phyloP scores from a whole-genome alignment of 2,888 invertebrate genomes.

The Cryptops parisi region DNA sequence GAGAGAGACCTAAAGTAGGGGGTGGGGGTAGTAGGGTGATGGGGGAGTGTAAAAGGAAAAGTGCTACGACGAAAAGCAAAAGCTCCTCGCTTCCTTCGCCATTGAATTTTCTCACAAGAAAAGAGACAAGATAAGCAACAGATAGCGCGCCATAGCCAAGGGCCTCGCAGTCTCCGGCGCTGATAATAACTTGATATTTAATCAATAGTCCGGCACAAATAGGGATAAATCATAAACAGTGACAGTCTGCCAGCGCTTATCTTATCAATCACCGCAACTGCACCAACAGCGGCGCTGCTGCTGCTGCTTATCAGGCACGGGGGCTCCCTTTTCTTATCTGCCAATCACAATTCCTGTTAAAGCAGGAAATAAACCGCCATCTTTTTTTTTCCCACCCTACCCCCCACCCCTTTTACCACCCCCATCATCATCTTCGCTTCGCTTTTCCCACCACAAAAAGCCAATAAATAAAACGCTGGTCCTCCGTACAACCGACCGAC shows the following conservation, averaged over 20 bases:
- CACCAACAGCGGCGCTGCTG: constrained; percentile 6
- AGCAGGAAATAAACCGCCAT: neutral
- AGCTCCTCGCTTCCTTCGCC: neutral
- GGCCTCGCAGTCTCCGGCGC: neutral
- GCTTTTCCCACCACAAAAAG: neutral
- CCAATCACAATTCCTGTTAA: neutral
- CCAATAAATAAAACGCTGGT: neutral
- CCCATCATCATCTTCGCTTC: neutral
- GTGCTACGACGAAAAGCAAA: neutral
- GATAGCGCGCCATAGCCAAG: neutral
- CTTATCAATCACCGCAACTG: constrained; percentile 10
- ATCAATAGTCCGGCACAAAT: constrained; percentile 10
- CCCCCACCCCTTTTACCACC: neutral
- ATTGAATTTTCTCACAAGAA: neutral
- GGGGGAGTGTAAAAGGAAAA: no score
- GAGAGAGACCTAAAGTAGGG: no score
- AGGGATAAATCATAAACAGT: constrained; percentile 11
- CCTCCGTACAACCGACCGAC: neutral
- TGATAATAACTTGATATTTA: constrained; percentile 7
- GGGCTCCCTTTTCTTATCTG: neutral
- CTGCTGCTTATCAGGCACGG: neutral
- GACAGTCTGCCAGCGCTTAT: constrained; percentile 10
- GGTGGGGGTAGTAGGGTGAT: no score
- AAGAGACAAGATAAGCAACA: neutral
- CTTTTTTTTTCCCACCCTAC: neutral